These are phyloP conservation scores for Spinibarbus caldwelli DNA, from an alignment of 2,797 vertebrate species.

Conservation along the genomic window DNA sequence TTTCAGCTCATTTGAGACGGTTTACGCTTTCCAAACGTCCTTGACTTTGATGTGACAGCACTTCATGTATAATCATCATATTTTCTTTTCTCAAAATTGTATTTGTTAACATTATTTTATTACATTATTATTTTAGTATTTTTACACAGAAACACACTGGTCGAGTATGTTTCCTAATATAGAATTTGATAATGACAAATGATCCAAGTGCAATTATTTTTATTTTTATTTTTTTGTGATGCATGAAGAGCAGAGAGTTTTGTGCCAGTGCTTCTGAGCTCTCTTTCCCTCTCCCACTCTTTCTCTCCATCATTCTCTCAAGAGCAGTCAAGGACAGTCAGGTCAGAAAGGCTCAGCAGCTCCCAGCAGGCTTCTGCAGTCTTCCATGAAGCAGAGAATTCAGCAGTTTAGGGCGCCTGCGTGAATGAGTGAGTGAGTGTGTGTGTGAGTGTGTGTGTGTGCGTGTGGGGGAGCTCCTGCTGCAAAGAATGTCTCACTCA, in stretches of 20 bases:
- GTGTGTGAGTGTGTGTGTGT: not conserved
- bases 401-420: conserved; percentile 73
- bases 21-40: conserved; percentile 11
- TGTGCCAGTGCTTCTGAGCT: conserved; percentile 34
- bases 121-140: not conserved
- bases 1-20: conserved; percentile 9
- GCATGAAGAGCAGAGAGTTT: conserved; percentile 25
- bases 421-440: conserved; percentile 30
- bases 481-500: conserved; percentile 47
- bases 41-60: conserved; percentile 10
- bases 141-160: not conserved
- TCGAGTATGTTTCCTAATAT: not conserved
- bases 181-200: conserved; percentile 34
- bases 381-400: conserved; percentile 76
- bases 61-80: not conserved
- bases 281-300: conserved; percentile 29
- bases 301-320: conserved; percentile 41
- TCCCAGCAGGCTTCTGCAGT: conserved; percentile 70
- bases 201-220: conserved; percentile 2
- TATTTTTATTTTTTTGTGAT: not conserved
- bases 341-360: conserved; percentile 69
- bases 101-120: not conserved
- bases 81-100: not conserved
- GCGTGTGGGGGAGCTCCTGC: conserved; percentile 28
- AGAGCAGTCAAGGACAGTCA: conserved; percentile 57